Conservation (phyloP, 2,797 vertebrate genomes). For the Ciconia nigra region DNA sequence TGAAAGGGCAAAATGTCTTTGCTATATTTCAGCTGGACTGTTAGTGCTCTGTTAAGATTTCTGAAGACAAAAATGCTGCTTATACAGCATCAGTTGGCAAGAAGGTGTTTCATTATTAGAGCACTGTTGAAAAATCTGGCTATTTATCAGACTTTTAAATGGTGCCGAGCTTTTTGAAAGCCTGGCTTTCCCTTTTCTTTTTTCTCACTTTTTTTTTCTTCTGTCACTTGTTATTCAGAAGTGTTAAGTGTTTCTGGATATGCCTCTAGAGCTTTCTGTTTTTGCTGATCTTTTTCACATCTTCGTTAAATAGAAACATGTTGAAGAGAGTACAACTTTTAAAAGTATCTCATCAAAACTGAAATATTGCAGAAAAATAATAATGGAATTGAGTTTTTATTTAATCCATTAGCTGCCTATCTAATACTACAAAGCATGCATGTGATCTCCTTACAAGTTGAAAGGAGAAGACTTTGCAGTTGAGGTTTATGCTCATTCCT, state of each 20-base stretch:
- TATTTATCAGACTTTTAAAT: neutral
- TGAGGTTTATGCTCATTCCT: neutral
- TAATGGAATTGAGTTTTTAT: neutral
- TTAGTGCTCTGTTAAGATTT: neutral
- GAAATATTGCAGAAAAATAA: neutral
- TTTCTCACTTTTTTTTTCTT: neutral
- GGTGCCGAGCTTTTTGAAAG: neutral
- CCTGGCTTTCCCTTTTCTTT: neutral
- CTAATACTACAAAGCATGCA: neutral
- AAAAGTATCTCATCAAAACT: neutral
- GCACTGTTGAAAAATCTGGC: neutral
- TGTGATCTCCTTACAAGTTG: neutral
- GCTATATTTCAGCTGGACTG: neutral
- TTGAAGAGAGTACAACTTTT: neutral
- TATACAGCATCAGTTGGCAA: neutral
- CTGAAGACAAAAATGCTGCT: neutral
- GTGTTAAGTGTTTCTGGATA: neutral
- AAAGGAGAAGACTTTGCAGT: neutral
- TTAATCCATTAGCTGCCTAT: neutral
- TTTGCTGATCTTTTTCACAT: neutral
- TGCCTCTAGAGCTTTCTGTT: neutral
- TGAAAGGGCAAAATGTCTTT: neutral
- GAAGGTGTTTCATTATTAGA: neutral
- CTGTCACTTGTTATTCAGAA: neutral
- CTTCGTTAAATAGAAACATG: neutral